Base-by-base conservation (phyloP, 2,888 invertebrate species). In the Globia sparganii region DNA sequence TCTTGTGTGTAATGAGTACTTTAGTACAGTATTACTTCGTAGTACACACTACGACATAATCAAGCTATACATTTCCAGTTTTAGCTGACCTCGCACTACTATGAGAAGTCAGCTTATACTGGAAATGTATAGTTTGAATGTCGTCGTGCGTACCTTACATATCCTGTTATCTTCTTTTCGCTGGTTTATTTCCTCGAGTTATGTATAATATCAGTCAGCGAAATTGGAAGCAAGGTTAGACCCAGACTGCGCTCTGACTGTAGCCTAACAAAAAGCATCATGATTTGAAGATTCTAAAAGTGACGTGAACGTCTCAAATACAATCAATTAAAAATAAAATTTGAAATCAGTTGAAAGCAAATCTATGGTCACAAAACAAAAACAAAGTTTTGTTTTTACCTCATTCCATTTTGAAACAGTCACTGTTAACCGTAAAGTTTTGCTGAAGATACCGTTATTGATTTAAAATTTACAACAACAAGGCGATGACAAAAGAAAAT, bases 381-480 rank as follows among this genome's bases (percentile, higher is more conserved):
- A 40, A 21, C 6, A 0, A 46, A 9, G 21, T 25, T 46, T 46
- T 43, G 6, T 62, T 25, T 69, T 70, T 28, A 18, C 15, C 25
- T 40, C n/a, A 43, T 15, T 28, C 3, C 25, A 21, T 58, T 37
- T 49, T n/a, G 21, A 21, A 78, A 79, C 56, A 70, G 53, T 80
- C 49, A 43, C 61, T 56, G n/a, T 5, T 62, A 61, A 78, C 78
- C 31, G 81, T 66, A 56, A 49, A n/a, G 4, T 66, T 74, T 34
- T n/a, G 9, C 15, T 18, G 15, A 46, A 31, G 11, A 40, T 65
- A 67, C 79, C 53, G 67, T 79, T 81, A 75, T 56, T 81, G 67
- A 56, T 79, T 75, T 62, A 25, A 75, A 64, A 75, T 56, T 56
- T 46, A 37, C 25, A 46, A 40, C 49, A 40, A 11, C 40, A 73